Evolutionary conservation across 2,888 invertebrate species (phyloP).

Genomic region (Heliconius aoede): DNA sequence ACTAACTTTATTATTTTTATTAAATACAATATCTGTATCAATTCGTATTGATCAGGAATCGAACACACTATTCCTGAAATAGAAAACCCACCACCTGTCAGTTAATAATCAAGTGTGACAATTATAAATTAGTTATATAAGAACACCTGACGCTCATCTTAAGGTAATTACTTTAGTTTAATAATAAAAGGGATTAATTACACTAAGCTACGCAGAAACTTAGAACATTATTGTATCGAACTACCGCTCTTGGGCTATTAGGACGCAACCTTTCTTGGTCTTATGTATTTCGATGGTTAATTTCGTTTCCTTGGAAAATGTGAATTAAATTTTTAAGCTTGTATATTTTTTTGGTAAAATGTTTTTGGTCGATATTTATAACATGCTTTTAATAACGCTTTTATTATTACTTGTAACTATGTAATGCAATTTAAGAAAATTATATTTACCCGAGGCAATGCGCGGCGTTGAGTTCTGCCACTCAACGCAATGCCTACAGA

Average conservation of each 20-base stretch:
- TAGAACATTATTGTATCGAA: constrained; percentile 42
- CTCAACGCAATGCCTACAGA: no score
- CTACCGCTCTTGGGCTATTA: constrained; percentile 28
- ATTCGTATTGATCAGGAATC: not conserved
- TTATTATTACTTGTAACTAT: no score
- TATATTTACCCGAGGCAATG: no score
- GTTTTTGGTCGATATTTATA: no score
- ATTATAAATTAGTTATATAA: constrained; percentile 44
- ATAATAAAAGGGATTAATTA: constrained; percentile 51
- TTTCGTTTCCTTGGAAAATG: not conserved
- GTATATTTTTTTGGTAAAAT: no score
- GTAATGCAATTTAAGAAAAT: no score
- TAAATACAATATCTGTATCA: no score
- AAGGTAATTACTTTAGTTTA: constrained; percentile 51
- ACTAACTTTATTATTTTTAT: no score
- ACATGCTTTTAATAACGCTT: no score
- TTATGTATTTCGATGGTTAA: constrained; percentile 15
- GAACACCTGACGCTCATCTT: constrained; percentile 49
- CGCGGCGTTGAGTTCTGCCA: no score
- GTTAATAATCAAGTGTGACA: constrained; percentile 22
- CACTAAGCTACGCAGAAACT: constrained; percentile 45
- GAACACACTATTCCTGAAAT: not conserved
- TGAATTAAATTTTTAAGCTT: not conserved
- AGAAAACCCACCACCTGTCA: not conserved
- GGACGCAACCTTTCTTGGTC: constrained; percentile 15